Evolutionary conservation across 2,113 vertebrate genomes (phyloP).

Genomic region (Cyanoliseus patagonus): DNA sequence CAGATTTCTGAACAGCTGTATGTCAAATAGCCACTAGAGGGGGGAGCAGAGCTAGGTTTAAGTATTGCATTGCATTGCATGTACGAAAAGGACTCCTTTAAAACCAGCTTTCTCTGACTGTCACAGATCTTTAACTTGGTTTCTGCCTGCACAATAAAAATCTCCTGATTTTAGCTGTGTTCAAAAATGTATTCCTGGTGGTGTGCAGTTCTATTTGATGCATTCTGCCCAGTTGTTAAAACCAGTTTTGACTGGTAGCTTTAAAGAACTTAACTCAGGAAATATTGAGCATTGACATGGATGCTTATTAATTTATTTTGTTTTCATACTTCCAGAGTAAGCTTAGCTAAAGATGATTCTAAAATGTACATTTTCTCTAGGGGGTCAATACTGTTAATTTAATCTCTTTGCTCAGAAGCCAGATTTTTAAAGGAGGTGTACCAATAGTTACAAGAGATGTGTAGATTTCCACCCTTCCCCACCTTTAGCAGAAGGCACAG

Average conservation of each 20-base stretch:
- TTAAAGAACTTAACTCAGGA: neutral
- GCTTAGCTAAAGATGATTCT: neutral
- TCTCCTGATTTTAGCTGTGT: neutral
- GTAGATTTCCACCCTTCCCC: neutral
- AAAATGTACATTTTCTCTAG: neutral
- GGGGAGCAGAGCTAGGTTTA: neutral
- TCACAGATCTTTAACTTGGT: neutral
- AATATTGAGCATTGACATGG: neutral
- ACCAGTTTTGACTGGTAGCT: neutral
- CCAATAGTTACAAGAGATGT: neutral
- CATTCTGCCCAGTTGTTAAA: neutral
- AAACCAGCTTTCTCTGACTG: neutral
- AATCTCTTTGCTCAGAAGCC: neutral
- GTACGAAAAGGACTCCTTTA: accelerated
- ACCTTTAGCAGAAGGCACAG: neutral
- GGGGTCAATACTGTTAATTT: neutral
- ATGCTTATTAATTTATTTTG: neutral
- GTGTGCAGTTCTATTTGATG: neutral
- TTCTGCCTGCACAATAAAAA: neutral
- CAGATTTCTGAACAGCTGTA: neutral
- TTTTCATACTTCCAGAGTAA: neutral
- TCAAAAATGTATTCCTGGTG: neutral
- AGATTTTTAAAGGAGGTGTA: neutral
- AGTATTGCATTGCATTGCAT: neutral
- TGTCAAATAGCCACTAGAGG: neutral